A percentile compares a stretch with the other conserved stretches of the same genome.
Conservation (phyloP, 2,888 invertebrate species). For the Acleris cristana region DNA sequence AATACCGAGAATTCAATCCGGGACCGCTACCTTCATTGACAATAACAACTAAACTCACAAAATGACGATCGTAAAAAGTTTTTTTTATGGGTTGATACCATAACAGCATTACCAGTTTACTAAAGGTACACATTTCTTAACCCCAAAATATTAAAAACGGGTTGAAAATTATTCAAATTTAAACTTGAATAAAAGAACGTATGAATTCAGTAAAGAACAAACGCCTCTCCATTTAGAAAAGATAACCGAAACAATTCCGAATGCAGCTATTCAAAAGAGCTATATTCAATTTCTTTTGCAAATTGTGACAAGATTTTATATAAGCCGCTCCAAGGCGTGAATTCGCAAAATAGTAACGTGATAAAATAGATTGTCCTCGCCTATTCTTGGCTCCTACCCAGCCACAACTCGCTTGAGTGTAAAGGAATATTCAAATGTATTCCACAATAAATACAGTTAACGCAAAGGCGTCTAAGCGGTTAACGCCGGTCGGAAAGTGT, state of each 20-base stretch:
- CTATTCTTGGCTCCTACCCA: conserved; percentile 40
- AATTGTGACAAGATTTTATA: conserved; percentile 38
- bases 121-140: too few relatives aligned
- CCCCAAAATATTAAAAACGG: too few relatives aligned
- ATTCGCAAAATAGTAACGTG: conserved; percentile 40
- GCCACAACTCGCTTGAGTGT: conserved; percentile 24
- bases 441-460: conserved; percentile 1
- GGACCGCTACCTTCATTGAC: too few relatives aligned
- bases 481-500: neutral
- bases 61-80: too few relatives aligned
- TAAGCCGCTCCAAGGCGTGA: conserved; percentile 36
- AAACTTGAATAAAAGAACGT: neutral
- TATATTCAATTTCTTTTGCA: conserved; percentile 35
- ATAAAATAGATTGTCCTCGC: conserved; percentile 41
- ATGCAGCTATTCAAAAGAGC: conserved; percentile 32
- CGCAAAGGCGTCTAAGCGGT: neutral
- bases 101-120: too few relatives aligned
- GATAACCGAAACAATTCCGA: conserved; percentile 29
- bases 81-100: too few relatives aligned
- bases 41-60: too few relatives aligned
- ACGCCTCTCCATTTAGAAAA: neutral
- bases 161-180: too few relatives aligned
- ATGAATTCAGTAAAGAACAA: neutral
- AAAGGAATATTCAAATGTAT: conserved; percentile 20
- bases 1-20: too few relatives aligned